Evolutionary conservation across 2,888 invertebrate genomes (phyloP), one percentile per base, ranked within the genome.

Genomic region (Tipula confusa): DNA sequence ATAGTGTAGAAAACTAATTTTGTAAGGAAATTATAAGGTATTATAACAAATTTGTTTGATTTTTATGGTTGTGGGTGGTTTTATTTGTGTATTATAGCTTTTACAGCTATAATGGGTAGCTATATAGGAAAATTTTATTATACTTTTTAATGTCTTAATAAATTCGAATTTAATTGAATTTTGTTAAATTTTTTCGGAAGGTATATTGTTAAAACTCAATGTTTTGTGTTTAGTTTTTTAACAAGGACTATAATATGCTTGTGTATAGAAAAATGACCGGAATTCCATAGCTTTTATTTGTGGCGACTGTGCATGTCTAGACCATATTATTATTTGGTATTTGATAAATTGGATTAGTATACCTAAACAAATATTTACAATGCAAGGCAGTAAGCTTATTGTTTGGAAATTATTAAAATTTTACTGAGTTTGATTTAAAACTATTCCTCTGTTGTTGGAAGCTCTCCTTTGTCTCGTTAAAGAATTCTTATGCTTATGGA

Each of bases 111-210:
- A 43, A 43, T 43, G 43, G 43, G 43, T 43, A 2, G n/a, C 2
- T n/a, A 15, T 2, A 43, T 24, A 24, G 64, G 18, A 64, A 64
- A 24, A 0, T 64, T 64, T 43, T 43, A 43, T 43, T 43, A 43
- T 43, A 43, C 15, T 15, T 43, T 43, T 64, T 64, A 64, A 64
- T 64, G 64, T 64, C 64, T 64, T 24, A 64, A 64, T 64, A 64
- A 64, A 64, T 64, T 24, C 64, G 64, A 64, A 64, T 64, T 64
- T 64, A 64, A 64, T 64, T 64, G 64, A 64, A 64, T 64, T 64
- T 33, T 33, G 6, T n/a, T n/a, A n/a, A n/a, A n/a, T n/a, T 33
- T 33, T 11, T 64, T 24, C 64, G 24, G 64, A 24, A 64, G 18
- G 24, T 64, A 24, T 38, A 15, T 43, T 24, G 64, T 24, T 24